Evolutionary conservation across 2,797 vertebrate species (phyloP).

Genomic region (Numenius phaeopus): DNA sequence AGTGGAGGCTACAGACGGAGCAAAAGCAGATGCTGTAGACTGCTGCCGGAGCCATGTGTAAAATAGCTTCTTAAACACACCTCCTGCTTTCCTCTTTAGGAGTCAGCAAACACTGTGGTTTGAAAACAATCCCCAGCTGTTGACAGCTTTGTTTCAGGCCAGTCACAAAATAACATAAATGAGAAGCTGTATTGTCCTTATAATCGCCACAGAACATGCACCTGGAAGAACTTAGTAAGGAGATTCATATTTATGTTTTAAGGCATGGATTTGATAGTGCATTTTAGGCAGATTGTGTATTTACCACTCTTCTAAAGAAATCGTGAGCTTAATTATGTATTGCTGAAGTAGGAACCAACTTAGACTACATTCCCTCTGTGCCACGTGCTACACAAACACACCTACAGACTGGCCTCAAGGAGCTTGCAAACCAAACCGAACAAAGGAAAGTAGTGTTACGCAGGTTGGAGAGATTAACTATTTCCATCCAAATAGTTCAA

Average conservation of each 20-base stretch:
- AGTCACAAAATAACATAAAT: background rate
- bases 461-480: background rate
- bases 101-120: background rate
- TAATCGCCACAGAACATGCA: background rate
- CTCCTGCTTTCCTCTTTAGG: background rate
- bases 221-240: background rate
- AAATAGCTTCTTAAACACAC: background rate
- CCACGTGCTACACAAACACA: background rate
- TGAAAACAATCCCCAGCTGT: background rate
- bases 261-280: background rate
- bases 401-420: background rate
- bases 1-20: background rate
- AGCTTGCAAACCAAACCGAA: background rate
- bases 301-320: background rate
- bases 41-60: background rate
- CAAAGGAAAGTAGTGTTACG: background rate
- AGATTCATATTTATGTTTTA: background rate
- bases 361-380: background rate
- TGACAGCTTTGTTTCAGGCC: background rate
- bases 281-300: background rate
- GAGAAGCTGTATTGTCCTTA: background rate
- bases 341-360: background rate
- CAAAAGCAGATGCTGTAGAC: background rate
- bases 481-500: background rate
- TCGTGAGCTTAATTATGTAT: background rate